phyloP scores from a whole-genome alignment of 2,113 vertebrate species.

The Danionella cerebrum region DNA sequence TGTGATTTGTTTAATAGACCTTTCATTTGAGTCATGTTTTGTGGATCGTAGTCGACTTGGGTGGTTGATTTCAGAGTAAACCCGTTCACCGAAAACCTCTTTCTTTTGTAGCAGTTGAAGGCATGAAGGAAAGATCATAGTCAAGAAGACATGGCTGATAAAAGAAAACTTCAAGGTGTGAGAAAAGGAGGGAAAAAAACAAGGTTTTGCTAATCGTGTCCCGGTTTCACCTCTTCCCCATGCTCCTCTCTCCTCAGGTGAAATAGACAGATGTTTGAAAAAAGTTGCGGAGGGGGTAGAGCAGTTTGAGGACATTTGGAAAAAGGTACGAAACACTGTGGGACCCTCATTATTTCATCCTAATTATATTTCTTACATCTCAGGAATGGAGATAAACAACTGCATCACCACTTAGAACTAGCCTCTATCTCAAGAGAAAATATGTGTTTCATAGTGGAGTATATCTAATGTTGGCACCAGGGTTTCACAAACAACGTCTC shows the following conservation, averaged over 20 bases:
- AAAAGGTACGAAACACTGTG: constrained; percentile 62
- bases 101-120: constrained; percentile 64
- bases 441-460: too few species aligned
- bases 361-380: neutral
- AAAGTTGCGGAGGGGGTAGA: constrained; percentile 77
- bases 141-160: constrained; percentile 87
- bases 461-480: too few species aligned
- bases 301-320: constrained; percentile 79
- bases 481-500: too few species aligned
- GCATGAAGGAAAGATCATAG: constrained; percentile 85
- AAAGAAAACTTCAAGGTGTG: constrained; percentile 90
- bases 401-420: too few species aligned
- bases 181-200: neutral
- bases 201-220: neutral
- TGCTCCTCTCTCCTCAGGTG: constrained; percentile 51
- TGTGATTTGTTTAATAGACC: too few species aligned
- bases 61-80: neutral
- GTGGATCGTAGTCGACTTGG: too few species aligned
- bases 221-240: neutral
- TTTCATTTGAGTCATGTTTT: too few species aligned
- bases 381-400: too few species aligned
- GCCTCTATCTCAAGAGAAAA: too few species aligned
- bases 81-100: too few species aligned
- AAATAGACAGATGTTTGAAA: constrained; percentile 81
- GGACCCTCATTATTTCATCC: neutral